Percentiles rank a stretch among this genome's conserved stretches.
These are phyloP conservation scores for Plecotus auritus DNA, from an alignment of 2,113 vertebrate species.

Conservation along the genomic window DNA sequence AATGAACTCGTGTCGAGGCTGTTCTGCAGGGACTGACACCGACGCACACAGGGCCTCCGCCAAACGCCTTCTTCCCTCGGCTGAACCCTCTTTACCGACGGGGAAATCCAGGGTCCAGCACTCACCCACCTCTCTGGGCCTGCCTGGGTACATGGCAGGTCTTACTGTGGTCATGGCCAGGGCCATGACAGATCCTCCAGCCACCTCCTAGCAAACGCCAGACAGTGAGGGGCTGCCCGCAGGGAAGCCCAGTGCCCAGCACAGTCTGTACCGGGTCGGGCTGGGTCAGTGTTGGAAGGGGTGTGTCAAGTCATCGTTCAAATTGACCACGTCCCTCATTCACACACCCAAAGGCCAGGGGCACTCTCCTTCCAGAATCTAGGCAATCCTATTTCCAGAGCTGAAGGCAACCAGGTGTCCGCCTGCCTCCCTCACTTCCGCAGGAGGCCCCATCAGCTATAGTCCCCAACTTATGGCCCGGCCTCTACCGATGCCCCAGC, in stretches of 20 bases:
- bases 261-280: not conserved
- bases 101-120: not conserved
- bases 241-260: not conserved
- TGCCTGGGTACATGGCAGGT: not conserved
- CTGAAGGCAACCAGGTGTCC: not conserved
- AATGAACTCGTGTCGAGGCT: accelerated
- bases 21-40: not conserved
- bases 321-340: not conserved
- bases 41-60: not conserved
- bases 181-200: not conserved
- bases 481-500: not conserved
- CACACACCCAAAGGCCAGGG: not conserved
- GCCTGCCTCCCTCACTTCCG: not conserved
- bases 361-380: not conserved
- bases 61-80: not conserved
- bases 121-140: not conserved
- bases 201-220: not conserved
- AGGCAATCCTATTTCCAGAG: not conserved
- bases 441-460: not conserved
- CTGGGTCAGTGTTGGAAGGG: not conserved
- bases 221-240: not conserved
- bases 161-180: not conserved
- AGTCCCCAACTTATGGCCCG: not conserved
- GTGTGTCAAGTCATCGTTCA: not conserved
- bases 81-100: not conserved